Evolutionary conservation across 2,888 invertebrate genomes (phyloP).

Genomic region (Aplocera efformata): DNA sequence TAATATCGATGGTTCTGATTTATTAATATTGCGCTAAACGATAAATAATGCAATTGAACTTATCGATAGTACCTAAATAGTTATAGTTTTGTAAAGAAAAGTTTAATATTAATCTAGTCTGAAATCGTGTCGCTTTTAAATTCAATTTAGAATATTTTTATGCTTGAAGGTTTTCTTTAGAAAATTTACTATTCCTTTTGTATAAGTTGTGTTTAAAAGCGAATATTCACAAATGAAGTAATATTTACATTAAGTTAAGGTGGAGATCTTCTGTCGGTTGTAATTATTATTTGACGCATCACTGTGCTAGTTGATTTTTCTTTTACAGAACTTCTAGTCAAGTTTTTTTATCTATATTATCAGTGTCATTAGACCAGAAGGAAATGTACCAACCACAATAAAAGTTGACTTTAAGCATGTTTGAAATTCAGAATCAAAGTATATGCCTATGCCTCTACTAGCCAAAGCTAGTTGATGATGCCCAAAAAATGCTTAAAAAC

Average conservation of each 20-base stretch:
- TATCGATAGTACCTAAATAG: conserved; percentile 30
- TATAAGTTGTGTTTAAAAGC: conserved; percentile 48
- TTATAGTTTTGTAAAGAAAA: conserved; percentile 51
- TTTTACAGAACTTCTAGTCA: no score
- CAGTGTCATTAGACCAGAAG: no score
- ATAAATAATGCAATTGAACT: conserved; percentile 18
- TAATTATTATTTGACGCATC: no score
- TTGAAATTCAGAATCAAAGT: no score
- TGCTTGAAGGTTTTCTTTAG: not conserved
- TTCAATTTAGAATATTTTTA: conserved; percentile 33
- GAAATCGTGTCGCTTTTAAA: conserved; percentile 59
- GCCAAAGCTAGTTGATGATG: no score
- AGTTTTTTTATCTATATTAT: no score
- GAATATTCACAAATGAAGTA: conserved; percentile 49
- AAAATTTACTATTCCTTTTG: conserved; percentile 4
- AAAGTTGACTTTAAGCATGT: no score
- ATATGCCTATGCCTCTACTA: no score
- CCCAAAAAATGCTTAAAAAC: no score
- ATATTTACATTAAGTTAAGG: conserved; percentile 38
- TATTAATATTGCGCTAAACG: conserved; percentile 2
- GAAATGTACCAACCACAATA: no score
- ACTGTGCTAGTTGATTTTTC: no score
- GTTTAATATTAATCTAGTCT: conserved; percentile 66
- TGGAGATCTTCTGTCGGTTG: no score
- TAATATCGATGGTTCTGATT: conserved; percentile 25